Conservation (phyloP, 1,140 invertebrate genomes). For the Dreissena polymorpha region DNA sequence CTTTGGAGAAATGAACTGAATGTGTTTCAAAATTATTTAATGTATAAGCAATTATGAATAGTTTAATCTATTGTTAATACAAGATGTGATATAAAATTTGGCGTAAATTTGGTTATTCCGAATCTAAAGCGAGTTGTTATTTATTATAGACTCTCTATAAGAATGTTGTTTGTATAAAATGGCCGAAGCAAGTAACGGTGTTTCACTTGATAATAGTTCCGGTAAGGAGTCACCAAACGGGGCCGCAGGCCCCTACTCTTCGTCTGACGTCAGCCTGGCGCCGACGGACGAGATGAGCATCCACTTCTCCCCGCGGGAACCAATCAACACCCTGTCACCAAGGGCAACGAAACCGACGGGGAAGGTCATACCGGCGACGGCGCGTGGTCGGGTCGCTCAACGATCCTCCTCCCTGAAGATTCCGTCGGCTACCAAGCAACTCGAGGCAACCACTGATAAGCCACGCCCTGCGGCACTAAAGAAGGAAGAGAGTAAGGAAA, state of each 20-base stretch:
- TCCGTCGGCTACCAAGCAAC: background rate
- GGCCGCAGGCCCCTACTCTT: background rate
- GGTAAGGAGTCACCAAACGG: conserved; percentile 22
- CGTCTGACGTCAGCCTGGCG: conserved; percentile 17
- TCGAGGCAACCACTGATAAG: background rate
- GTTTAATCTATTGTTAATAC: too few species aligned
- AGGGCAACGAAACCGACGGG: conserved; percentile 29
- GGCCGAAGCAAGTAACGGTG: conserved; percentile 42
- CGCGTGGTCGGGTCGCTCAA: background rate
- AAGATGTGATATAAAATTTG: too few species aligned
- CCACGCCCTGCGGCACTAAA: background rate
- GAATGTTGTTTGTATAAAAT: background rate
- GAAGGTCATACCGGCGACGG: conserved; percentile 5
- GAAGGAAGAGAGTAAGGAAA: conserved; percentile 11
- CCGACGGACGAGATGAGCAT: conserved; percentile 42
- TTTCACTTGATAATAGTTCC: background rate
- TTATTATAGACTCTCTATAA: too few species aligned
- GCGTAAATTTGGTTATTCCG: too few species aligned
- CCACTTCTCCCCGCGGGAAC: conserved; percentile 23
- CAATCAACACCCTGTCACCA: conserved; percentile 7
- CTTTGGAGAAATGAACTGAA: too few species aligned
- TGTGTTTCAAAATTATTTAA: too few species aligned
- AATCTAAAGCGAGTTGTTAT: too few species aligned
- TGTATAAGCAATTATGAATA: too few species aligned
- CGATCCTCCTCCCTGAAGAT: background rate